Evolutionary conservation across 2,888 invertebrate genomes (phyloP).

Genomic region (Spialia ferax): DNA sequence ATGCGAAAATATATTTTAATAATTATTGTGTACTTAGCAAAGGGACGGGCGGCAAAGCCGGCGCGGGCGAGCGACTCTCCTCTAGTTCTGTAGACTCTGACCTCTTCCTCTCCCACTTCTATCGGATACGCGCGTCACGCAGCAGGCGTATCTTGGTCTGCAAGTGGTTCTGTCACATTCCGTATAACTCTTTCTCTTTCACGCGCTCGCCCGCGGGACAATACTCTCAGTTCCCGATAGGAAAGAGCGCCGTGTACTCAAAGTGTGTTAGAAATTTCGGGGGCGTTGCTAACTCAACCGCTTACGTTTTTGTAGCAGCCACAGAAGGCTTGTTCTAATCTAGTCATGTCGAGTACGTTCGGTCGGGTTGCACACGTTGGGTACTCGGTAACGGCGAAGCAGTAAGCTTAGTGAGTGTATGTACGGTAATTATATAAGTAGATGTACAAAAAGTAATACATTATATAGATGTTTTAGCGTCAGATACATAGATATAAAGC

Average conservation of each 20-base stretch:
- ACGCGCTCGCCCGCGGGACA: slow-evolving; percentile 79
- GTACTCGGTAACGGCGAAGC: slow-evolving; percentile 71
- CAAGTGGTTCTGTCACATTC: slow-evolving; percentile 43
- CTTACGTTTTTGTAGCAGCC: slow-evolving; percentile 38
- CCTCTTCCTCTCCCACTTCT: slow-evolving; percentile 32
- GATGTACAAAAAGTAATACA: slow-evolving; percentile 87
- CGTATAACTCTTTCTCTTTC: slow-evolving; percentile 48
- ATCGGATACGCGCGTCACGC: slow-evolving; percentile 36
- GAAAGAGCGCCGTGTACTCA: slow-evolving; percentile 72
- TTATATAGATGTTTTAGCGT: slow-evolving; percentile 87
- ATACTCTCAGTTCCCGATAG: slow-evolving; percentile 72
- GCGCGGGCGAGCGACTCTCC: slow-evolving; percentile 75
- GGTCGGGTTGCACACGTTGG: slow-evolving; percentile 67
- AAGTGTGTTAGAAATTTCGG: slow-evolving; percentile 59
- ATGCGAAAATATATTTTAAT: slow-evolving; percentile 86
- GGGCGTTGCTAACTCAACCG: slow-evolving; percentile 22
- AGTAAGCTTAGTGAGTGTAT: slow-evolving; percentile 85
- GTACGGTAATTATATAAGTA: slow-evolving; percentile 85
- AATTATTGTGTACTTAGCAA: slow-evolving; percentile 85
- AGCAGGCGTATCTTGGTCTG: slow-evolving; percentile 29
- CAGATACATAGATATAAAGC: slow-evolving; percentile 86
- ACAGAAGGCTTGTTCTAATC: slow-evolving; percentile 51
- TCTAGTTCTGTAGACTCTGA: slow-evolving; percentile 56
- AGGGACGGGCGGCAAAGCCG: slow-evolving; percentile 83
- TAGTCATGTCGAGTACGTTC: slow-evolving; percentile 58